Percentiles rank a stretch among this genome's conserved stretches.
Evolutionary conservation across 2,113 vertebrate genomes (phyloP).

Genomic region (Coregonus clupeaformis): DNA sequence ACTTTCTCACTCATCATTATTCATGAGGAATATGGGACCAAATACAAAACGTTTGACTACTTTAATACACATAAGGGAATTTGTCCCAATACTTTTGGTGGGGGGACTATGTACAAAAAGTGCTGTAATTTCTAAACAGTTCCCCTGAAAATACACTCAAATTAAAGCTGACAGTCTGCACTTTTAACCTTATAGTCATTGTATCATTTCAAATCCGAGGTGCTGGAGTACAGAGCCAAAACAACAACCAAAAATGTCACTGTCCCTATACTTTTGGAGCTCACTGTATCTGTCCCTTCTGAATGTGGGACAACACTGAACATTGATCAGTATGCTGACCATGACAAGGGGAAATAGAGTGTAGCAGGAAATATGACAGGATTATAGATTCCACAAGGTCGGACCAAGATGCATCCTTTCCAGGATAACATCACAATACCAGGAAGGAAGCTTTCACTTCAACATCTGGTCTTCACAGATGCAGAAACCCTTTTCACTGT

Average conservation of each 20-base stretch:
- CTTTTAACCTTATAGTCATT: no score
- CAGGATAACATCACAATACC: slow-evolving; percentile 43
- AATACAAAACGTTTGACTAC: no score
- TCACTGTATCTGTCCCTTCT: neutral
- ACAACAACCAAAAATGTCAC: neutral
- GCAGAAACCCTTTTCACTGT: neutral
- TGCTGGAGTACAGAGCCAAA: no score
- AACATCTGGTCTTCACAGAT: slow-evolving; percentile 26
- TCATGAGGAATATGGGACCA: no score
- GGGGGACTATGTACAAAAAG: no score
- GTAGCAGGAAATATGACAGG: slow-evolving; percentile 27
- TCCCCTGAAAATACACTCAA: no score
- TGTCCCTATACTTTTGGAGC: neutral
- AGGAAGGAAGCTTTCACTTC: slow-evolving; percentile 32
- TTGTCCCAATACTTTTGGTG: no score
- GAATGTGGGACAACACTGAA: neutral
- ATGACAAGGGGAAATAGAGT: neutral
- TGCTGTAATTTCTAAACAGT: no score
- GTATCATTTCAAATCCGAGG: no score
- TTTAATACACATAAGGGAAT: no score
- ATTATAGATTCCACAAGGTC: neutral
- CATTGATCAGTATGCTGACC: neutral
- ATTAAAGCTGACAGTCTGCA: no score
- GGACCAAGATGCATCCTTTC: slow-evolving; percentile 28
- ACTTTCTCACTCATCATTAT: no score